phyloP scores from a whole-genome alignment of 2,888 invertebrate species.

The Chironomus tentans region DNA sequence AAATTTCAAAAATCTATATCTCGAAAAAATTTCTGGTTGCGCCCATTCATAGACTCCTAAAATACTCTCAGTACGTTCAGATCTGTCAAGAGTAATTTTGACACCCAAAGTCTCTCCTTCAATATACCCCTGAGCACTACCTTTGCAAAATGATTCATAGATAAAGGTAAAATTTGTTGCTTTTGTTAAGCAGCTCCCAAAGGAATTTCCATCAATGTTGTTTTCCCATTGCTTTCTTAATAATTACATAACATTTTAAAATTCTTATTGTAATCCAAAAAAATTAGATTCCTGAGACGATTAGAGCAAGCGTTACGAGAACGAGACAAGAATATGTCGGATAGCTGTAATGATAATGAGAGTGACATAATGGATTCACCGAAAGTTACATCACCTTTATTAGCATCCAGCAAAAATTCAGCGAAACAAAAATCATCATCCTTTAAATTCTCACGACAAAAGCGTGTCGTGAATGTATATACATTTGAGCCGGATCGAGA shows the following conservation, averaged over 20 bases:
- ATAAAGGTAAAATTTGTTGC: too few species aligned
- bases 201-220: too few species aligned
- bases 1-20: too few species aligned
- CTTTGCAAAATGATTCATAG: too few species aligned
- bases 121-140: too few species aligned
- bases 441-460: constrained; percentile 4
- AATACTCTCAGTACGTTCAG: too few species aligned
- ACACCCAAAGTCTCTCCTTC: too few species aligned
- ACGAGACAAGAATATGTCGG: constrained; percentile 48
- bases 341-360: constrained; percentile 45
- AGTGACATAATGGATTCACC: constrained; percentile 54
- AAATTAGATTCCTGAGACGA: constrained; percentile 55
- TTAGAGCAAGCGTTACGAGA: constrained; percentile 62
- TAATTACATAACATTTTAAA: background rate
- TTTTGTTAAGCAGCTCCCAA: too few species aligned
- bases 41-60: too few species aligned
- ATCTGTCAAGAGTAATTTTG: too few species aligned
- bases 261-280: constrained; percentile 26
- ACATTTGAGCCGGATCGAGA: background rate
- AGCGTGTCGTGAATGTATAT: background rate
- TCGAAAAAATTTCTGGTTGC: too few species aligned
- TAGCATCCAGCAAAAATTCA: constrained; percentile 26
- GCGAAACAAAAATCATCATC: background rate
- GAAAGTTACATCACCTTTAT: constrained; percentile 54
- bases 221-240: background rate